phyloP scores from a whole-genome alignment of 35 echinoderm and acorn worm species.

The Acanthaster planci region DNA sequence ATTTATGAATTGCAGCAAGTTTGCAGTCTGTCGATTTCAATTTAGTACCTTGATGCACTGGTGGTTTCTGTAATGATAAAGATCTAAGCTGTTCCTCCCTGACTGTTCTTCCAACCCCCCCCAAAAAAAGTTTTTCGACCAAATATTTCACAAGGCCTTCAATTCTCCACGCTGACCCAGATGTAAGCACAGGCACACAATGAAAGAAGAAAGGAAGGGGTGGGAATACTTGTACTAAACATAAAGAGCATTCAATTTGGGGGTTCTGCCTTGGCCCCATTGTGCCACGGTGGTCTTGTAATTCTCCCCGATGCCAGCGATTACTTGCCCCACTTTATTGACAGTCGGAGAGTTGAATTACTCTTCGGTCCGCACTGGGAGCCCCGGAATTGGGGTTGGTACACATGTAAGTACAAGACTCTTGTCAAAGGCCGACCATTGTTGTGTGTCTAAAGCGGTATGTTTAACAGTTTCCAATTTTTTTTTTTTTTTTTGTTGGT shows the following conservation, averaged over 20 bases:
- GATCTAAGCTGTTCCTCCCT: too few relatives aligned
- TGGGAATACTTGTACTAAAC: background rate
- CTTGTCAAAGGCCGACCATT: background rate
- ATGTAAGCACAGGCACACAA: background rate
- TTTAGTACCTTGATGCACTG: too few relatives aligned
- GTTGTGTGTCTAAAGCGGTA: constrained; percentile 2
- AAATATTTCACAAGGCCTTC: background rate
- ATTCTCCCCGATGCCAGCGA: background rate
- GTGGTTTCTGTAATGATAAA: too few relatives aligned
- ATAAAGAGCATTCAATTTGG: too few relatives aligned
- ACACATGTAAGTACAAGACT: constrained; percentile 15
- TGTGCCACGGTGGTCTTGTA: constrained; percentile 17
- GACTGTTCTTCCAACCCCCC: too few relatives aligned
- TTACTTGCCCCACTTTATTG: constrained; percentile 24
- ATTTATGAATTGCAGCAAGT: too few relatives aligned
- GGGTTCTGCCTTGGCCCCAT: background rate
- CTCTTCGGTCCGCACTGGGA: background rate
- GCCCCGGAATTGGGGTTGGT: constrained; percentile 1
- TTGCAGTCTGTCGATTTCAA: too few relatives aligned
- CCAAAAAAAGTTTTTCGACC: background rate
- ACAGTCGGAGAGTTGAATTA: constrained; percentile 1
- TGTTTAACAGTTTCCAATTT: constrained; percentile 18
- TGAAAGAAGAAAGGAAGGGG: background rate
- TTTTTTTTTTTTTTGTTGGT: too few relatives aligned
- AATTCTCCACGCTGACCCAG: constrained; percentile 13